These are phyloP conservation scores for Silurus asotus DNA, from an alignment of 2,113 vertebrate species.

Conservation along the genomic window DNA sequence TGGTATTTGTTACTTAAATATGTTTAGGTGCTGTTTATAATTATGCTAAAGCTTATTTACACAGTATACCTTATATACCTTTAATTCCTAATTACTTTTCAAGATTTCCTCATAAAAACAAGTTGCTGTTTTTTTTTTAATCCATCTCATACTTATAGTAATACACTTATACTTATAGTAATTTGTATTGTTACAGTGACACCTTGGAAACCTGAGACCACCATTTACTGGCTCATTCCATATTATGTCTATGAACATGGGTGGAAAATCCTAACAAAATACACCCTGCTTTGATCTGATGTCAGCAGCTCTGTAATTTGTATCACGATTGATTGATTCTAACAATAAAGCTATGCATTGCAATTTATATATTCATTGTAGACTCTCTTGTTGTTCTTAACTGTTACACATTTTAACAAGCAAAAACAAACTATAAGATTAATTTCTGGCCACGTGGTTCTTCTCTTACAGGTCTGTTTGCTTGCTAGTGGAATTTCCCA, in stretches of 20 bases:
- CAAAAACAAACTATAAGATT: not conserved
- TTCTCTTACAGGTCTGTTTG: conserved; percentile 13
- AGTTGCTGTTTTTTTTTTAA: not conserved
- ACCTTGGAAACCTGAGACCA: not conserved
- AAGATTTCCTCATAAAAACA: not conserved
- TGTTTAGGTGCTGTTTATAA: not conserved
- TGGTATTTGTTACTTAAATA: not conserved
- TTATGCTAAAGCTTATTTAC: too few relatives aligned
- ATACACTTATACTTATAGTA: not conserved
- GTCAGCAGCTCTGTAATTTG: conserved; percentile 20
- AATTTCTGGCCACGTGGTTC: not conserved
- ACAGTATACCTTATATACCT: not conserved
- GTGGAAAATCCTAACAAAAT: conserved; percentile 6
- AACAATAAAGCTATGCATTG: not conserved
- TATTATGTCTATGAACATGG: conserved; percentile 23
- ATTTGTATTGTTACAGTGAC: not conserved
- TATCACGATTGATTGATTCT: not conserved
- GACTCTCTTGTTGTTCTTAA: not conserved
- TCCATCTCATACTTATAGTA: not conserved
- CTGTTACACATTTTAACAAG: not conserved
- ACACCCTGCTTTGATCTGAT: conserved; percentile 13
- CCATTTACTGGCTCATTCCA: not conserved
- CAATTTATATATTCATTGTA: not conserved
- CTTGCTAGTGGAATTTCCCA: conserved; percentile 42
- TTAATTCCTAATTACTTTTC: not conserved